Base-by-base conservation (phyloP, 1,140 invertebrate species). In the Pseudoatta argentina region DNA sequence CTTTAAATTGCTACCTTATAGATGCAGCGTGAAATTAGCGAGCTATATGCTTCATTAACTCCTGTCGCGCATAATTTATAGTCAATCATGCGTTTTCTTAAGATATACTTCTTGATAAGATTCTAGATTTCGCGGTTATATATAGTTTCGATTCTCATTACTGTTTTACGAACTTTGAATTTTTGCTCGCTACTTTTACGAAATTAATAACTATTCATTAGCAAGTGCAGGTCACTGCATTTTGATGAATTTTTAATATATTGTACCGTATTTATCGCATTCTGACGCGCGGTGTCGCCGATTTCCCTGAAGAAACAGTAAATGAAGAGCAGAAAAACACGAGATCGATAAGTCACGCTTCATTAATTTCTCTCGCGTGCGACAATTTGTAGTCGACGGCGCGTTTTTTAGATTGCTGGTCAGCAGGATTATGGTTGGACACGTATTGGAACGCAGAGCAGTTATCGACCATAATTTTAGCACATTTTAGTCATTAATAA, bases 341-440 rank as follows among this genome's bases (percentile, higher is more conserved):
- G 24, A 61, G 79, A 83, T 75, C 69, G 69, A 83, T 83, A 75
- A 75, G 79, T 75, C 79, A 83, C 55, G 79, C 79, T 75, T 83
- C 79, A 75, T 83, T 83, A 83, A 51, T 48, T 71, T 48, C 24
- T 10, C 63, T 48, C 55, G 69, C 79, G 69, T 8, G 34, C 12
- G 69, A 73, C 73, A 83, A 73, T 83, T 83, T 61, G 55, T 63
- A 51, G 69, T 83, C 69, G 39, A 81, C 53, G 16, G 51, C 12
- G 64, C 51, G 18, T 61, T 82, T 73, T 82, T 48, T 16, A 53
- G 27, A 83, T 59, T 61, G 24, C 24, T 27, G 66, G 66, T 21
- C 34, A 27, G 53, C 44, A 18, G 48, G 34, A 81, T 71, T 82
- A 59, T n/a, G 39, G 6, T n/a, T 27, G 30, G 30, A 72, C 78